A percentile compares a stretch with the other conserved stretches of the same genome.
Evolutionary conservation across 2,797 vertebrate species (phyloP).

Genomic region (Leptatherina wallacei): DNA sequence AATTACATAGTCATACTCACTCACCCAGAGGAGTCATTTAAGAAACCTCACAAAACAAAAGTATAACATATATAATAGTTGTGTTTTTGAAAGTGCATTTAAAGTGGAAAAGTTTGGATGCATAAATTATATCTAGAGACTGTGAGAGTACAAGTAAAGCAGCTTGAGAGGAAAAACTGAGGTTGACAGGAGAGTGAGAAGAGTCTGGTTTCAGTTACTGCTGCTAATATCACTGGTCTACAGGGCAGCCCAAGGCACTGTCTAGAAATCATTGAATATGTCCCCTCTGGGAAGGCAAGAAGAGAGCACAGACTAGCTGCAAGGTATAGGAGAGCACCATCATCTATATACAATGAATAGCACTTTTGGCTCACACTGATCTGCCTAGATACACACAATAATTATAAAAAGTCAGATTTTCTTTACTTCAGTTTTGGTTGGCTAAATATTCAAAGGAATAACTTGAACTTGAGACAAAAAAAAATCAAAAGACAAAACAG

Average conservation of each 20-base stretch:
- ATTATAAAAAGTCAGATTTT: neutral
- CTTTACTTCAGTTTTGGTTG: neutral
- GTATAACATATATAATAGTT: neutral
- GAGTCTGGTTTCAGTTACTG: slow-evolving; percentile 33
- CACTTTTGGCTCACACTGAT: neutral
- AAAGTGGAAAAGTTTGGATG: slow-evolving; percentile 15
- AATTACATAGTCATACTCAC: neutral
- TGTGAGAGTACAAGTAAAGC: slow-evolving; percentile 22
- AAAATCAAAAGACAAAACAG: slow-evolving; percentile 1
- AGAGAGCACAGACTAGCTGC: slow-evolving; percentile 32
- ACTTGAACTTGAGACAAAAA: neutral
- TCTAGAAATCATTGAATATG: slow-evolving; percentile 56
- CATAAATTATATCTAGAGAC: slow-evolving; percentile 20
- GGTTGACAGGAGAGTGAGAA: slow-evolving; percentile 30
- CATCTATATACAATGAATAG: neutral
- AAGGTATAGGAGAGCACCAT: slow-evolving; percentile 18
- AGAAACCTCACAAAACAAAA: slow-evolving; percentile 15
- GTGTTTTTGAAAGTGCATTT: neutral
- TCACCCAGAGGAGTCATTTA: neutral
- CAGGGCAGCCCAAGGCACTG: slow-evolving; percentile 56
- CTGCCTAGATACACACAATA: neutral
- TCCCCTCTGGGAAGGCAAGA: slow-evolving; percentile 51
- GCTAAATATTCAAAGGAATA: slow-evolving; percentile 4
- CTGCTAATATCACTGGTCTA: slow-evolving; percentile 47
- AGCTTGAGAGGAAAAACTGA: slow-evolving; percentile 41